These are phyloP conservation scores for Psilanteris sp. DNA, from an alignment of 1,140 invertebrate species.

Conservation along the genomic window DNA sequence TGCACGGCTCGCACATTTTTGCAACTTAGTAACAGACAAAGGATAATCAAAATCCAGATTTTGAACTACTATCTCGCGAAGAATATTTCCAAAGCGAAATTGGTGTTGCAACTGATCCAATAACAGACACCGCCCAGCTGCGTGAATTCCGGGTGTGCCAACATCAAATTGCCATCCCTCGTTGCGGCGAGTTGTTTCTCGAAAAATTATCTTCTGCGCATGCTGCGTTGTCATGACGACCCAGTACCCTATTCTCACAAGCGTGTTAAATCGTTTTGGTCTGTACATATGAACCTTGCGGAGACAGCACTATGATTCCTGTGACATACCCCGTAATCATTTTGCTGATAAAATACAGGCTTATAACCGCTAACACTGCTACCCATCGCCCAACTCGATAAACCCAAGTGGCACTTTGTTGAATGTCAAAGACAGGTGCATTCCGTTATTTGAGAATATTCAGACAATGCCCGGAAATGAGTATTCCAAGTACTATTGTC, in stretches of 20 bases:
- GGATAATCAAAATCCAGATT: not conserved
- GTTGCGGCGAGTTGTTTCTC: constrained; percentile 62
- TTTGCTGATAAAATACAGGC: constrained; percentile 56
- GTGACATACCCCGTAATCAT: constrained; percentile 6
- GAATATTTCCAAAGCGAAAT: constrained; percentile 35
- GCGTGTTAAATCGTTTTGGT: constrained; percentile 16
- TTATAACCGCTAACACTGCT: constrained; percentile 53
- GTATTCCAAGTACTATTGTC: constrained; percentile 28
- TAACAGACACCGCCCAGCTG: constrained; percentile 77
- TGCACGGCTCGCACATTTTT: constrained; percentile 5
- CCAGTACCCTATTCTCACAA: constrained; percentile 54
- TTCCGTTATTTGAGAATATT: constrained; percentile 9
- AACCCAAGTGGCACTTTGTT: constrained; percentile 37
- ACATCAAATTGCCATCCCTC: constrained; percentile 71
- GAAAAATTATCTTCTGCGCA: constrained; percentile 54
- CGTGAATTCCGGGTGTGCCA: constrained; percentile 72
- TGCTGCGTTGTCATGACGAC: constrained; percentile 57
- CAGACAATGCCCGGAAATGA: constrained; percentile 33
- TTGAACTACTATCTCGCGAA: not conserved
- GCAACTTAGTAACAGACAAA: not conserved
- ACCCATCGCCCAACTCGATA: not conserved
- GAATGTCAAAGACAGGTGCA: constrained; percentile 30
- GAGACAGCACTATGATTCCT: not conserved
- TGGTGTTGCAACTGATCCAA: constrained; percentile 43
- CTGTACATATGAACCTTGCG: constrained; percentile 4